phyloP scores from a whole-genome alignment of 30 jellyfish, hydroid and myxozoan species.

The Hydra vulgaris region DNA sequence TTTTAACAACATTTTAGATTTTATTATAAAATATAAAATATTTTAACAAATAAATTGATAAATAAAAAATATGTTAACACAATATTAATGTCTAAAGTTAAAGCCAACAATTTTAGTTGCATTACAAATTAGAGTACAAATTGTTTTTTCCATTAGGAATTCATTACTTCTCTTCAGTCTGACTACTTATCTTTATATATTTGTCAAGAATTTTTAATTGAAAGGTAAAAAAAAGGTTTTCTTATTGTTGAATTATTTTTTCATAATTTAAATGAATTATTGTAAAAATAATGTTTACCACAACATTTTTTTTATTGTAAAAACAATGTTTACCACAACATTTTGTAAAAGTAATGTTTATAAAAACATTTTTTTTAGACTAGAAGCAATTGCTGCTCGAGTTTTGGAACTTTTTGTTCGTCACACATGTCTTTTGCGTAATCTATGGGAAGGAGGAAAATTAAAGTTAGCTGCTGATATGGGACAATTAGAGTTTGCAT shows the following conservation, averaged over 20 bases:
- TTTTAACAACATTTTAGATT: too few relatives aligned
- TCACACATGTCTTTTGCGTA: slow-evolving; percentile 62
- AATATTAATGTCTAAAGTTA: too few relatives aligned
- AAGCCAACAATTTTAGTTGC: too few relatives aligned
- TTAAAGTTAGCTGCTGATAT: slow-evolving; percentile 78
- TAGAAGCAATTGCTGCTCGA: slow-evolving; percentile 66
- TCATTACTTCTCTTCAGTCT: slow-evolving; percentile 49
- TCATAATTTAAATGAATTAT: too few relatives aligned
- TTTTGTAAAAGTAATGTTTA: too few relatives aligned
- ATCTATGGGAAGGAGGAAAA: slow-evolving; percentile 70
- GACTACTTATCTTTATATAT: slow-evolving; percentile 67
- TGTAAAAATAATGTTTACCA: too few relatives aligned
- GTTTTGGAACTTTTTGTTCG: slow-evolving; percentile 57
- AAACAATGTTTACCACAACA: not conserved
- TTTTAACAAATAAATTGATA: too few relatives aligned
- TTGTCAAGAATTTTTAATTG: slow-evolving; percentile 46
- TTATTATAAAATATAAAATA: too few relatives aligned
- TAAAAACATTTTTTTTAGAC: slow-evolving; percentile 12
- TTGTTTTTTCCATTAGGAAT: slow-evolving; percentile 41
- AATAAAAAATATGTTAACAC: too few relatives aligned
- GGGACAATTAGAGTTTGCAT: slow-evolving; percentile 88
- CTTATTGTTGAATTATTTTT: too few relatives aligned
- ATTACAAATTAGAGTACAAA: too few relatives aligned
- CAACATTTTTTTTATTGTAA: too few relatives aligned
- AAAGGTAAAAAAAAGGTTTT: slow-evolving; percentile 9